Base-by-base conservation (phyloP, 2,113 vertebrate species). In the Nesoenas mayeri region DNA sequence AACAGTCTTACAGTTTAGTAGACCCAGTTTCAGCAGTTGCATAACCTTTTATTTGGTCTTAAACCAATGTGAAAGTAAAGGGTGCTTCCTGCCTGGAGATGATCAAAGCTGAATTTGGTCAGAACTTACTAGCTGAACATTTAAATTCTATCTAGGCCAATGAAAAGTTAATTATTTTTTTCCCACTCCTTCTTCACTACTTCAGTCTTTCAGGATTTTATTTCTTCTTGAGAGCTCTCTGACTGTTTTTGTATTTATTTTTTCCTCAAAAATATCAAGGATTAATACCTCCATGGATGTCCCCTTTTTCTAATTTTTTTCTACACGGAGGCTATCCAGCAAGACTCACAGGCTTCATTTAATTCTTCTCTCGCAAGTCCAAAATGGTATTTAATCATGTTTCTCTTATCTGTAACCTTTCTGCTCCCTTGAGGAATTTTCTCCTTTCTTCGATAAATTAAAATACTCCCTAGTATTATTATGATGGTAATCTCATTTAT, bases 341-440 rank as follows among this genome's bases (percentile, higher is more conserved):
- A 93, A 95, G 58, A 47, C 34, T 85, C 60, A 80, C 18, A 96
- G 56, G 84, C 38, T 95, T 94, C 20, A 85, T 79, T 92, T 90
- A 74, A 86, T 94, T 91, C 54, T 84, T 89, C 66, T 44, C 51
- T 93, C 36, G n/a, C 34, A 96, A 85, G 48, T 53, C 62, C 84
- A 80, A 94, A 96, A 93, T 91, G 54, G 53, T 97, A 97, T 91
- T 97, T 95, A 97, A 97, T 96, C 44, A 9, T 70, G 38, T 95
- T 95, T 94, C 83, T 88, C 94, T 97, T 97, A 90, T 94, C 89
- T 96, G 51, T 74, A 97, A 96, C 79, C n/a, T 96, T 95, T 97
- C 64, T 93, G 66, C 31, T 95, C 88, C 51, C 54, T 89, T 60
- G 12, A 91, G 34, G 22, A 89, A 24, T 93, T 82, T 88, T 67